Evolutionary conservation across 2,113 vertebrate species (phyloP).

Genomic region (Charina bottae): DNA sequence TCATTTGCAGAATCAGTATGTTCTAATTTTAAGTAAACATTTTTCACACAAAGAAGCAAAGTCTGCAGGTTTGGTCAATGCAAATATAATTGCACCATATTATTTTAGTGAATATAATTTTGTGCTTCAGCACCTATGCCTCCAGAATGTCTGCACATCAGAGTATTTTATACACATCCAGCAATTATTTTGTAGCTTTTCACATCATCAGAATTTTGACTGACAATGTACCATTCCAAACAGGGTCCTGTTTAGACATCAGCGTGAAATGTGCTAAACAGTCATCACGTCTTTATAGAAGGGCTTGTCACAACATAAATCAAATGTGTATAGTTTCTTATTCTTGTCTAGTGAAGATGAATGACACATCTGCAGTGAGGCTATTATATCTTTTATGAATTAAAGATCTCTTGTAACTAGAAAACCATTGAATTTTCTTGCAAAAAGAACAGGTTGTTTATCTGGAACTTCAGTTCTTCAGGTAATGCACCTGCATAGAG

Average conservation of each 20-base stretch:
- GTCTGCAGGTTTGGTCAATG: not conserved
- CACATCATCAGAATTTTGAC: constrained; percentile 58
- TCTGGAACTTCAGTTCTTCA: not conserved
- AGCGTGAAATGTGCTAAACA: constrained; percentile 48
- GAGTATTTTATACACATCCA: constrained; percentile 29
- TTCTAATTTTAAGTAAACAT: not conserved
- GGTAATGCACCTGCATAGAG: not conserved
- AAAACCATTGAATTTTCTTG: not conserved
- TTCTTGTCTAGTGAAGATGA: constrained; percentile 47
- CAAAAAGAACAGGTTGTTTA: not conserved
- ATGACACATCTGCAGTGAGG: not conserved
- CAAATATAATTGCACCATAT: not conserved
- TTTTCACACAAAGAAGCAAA: not conserved
- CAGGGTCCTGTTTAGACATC: constrained; percentile 54
- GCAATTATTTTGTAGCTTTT: constrained; percentile 13
- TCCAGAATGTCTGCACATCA: constrained; percentile 11
- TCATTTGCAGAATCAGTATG: not conserved
- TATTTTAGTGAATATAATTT: not conserved
- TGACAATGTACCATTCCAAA: constrained; percentile 50
- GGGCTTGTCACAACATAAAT: constrained; percentile 64
- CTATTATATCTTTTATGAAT: constrained; percentile 11
- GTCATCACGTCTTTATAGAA: constrained; percentile 48
- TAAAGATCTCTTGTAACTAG: constrained; percentile 13
- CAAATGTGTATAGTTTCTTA: constrained; percentile 38
- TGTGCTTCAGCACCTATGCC: constrained; percentile 25